Percentiles rank a stretch among this genome's conserved stretches.
These are phyloP conservation scores for Ormyrus labotus DNA, from an alignment of 2,888 invertebrate genomes.

Conservation along the genomic window DNA sequence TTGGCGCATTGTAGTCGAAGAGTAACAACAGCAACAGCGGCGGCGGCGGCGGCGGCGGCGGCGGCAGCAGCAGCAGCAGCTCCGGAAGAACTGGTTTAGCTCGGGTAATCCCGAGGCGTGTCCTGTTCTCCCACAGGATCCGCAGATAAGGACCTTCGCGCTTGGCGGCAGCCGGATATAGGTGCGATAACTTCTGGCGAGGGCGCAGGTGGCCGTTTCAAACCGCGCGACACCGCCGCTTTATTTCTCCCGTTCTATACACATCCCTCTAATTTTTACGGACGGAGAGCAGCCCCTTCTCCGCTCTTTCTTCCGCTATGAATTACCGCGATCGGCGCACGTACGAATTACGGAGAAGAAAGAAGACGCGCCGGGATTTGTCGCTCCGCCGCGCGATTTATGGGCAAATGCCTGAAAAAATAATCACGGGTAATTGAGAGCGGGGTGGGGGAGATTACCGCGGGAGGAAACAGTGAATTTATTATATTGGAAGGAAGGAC, in stretches of 20 bases:
- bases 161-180: slow-evolving; percentile 49
- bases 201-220: slow-evolving; percentile 25
- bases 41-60: too few relatives aligned
- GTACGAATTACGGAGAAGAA: slow-evolving; percentile 2
- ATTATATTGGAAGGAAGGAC: neutral
- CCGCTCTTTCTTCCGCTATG: too few relatives aligned
- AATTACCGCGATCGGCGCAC: too few relatives aligned
- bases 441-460: neutral
- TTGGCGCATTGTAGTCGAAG: slow-evolving; percentile 5
- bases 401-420: neutral
- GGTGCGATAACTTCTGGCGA: slow-evolving; percentile 57
- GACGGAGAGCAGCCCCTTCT: neutral
- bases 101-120: slow-evolving; percentile 59
- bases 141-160: slow-evolving; percentile 60
- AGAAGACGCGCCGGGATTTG: slow-evolving; percentile 6
- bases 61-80: too few relatives aligned
- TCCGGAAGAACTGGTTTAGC: slow-evolving; percentile 46
- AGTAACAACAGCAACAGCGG: too few relatives aligned
- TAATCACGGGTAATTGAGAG: slow-evolving; percentile 25
- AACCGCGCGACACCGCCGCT: slow-evolving; percentile 19
- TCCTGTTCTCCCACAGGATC: slow-evolving; percentile 59
- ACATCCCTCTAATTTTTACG: slow-evolving; percentile 19
- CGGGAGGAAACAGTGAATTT: neutral
- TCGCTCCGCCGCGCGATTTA: neutral
- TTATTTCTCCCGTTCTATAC: neutral